Percentiles rank a stretch among this genome's conserved stretches.
Evolutionary conservation across 2,797 vertebrate species (phyloP).

Genomic region (Alosa sapidissima): DNA sequence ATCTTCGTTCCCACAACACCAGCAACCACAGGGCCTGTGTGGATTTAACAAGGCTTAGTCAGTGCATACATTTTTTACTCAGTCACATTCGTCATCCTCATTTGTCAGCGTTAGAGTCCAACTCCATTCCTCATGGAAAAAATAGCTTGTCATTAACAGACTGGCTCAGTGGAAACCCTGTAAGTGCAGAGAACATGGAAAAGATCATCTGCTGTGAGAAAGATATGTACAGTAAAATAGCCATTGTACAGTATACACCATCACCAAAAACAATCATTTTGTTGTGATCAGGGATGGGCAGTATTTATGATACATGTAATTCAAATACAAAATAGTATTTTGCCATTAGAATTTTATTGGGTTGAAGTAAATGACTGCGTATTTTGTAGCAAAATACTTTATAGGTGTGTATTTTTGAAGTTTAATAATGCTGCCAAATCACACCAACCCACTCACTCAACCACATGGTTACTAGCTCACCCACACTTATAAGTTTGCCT

Average conservation of each 20-base stretch:
- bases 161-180: neutral
- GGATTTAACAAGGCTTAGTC: neutral
- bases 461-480: too few relatives aligned
- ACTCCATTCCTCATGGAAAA: neutral
- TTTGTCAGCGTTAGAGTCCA: neutral
- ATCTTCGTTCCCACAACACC: slow-evolving; percentile 83
- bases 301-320: too few relatives aligned
- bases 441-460: too few relatives aligned
- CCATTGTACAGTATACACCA: neutral
- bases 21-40: slow-evolving; percentile 76
- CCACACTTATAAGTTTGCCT: too few relatives aligned
- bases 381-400: too few relatives aligned
- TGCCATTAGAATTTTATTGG: too few relatives aligned
- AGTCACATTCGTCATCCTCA: neutral
- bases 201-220: neutral
- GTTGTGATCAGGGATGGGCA: neutral
- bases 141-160: neutral
- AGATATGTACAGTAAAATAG: neutral
- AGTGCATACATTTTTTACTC: neutral
- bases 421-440: too few relatives aligned
- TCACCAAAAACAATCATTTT: neutral
- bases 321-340: too few relatives aligned
- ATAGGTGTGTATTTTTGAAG: too few relatives aligned
- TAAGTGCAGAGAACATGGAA: neutral
- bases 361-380: too few relatives aligned